Conservation (phyloP, 2,888 invertebrate species). For the Lucinisca nassula region DNA sequence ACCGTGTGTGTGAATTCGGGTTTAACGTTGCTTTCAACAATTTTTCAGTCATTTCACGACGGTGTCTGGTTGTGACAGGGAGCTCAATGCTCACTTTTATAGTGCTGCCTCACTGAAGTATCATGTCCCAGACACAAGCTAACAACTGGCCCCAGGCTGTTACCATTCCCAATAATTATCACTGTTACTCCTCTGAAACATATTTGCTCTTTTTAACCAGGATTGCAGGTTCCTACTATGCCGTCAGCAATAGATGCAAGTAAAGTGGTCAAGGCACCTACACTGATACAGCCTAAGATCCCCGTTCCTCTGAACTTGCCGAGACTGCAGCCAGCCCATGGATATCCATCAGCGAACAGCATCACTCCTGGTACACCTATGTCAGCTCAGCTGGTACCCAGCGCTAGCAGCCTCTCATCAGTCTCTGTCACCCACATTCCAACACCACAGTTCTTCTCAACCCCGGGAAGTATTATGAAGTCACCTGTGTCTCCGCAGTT, state of each 20-base stretch:
- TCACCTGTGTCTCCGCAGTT: constrained; percentile 20
- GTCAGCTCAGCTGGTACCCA: neutral
- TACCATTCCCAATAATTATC: too few relatives aligned
- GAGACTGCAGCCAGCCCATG: neutral
- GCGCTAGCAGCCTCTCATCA: neutral
- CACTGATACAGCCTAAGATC: neutral
- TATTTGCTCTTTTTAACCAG: neutral
- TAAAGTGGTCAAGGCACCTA: neutral
- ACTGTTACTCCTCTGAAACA: too few relatives aligned
- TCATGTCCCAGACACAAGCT: too few relatives aligned
- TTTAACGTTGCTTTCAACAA: too few relatives aligned
- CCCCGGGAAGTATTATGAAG: neutral
- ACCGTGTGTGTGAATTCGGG: too few relatives aligned
- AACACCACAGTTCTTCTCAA: constrained; percentile 27
- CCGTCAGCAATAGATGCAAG: neutral
- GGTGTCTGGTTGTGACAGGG: too few relatives aligned
- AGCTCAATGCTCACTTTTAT: too few relatives aligned
- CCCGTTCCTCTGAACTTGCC: neutral
- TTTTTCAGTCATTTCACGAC: too few relatives aligned
- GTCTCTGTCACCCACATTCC: constrained; percentile 38
- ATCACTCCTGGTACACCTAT: neutral
- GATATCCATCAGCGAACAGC: neutral
- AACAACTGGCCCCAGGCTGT: too few relatives aligned
- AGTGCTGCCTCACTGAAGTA: too few relatives aligned
- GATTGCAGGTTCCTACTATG: neutral